Evolutionary conservation across 1,140 invertebrate genomes (phyloP).

Genomic region (Drosophila saltans): DNA sequence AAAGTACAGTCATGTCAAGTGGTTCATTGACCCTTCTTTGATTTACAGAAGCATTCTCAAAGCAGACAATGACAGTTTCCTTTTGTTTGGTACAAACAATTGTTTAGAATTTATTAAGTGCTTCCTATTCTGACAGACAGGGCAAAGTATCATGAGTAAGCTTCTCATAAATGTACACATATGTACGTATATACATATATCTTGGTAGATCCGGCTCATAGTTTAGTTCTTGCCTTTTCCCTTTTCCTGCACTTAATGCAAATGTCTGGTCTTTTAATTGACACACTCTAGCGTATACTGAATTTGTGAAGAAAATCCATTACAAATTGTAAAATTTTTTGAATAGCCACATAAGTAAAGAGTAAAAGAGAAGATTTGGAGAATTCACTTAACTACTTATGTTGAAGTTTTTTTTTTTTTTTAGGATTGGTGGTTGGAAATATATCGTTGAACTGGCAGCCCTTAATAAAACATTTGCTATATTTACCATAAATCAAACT

Average conservation of each 20-base stretch:
- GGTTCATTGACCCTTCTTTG: constrained; percentile 54
- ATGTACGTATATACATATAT: background rate
- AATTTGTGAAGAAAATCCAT: constrained; percentile 14
- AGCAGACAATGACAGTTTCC: constrained; percentile 44
- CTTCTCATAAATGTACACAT: constrained; percentile 2
- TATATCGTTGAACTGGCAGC: background rate
- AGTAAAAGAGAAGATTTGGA: background rate
- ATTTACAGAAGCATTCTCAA: background rate
- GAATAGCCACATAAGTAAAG: background rate
- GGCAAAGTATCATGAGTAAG: constrained; percentile 42
- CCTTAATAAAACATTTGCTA: constrained; percentile 4
- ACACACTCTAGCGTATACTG: constrained; percentile 27
- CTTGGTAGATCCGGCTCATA: constrained; percentile 47
- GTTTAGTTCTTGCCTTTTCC: constrained; percentile 28
- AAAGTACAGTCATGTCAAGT: constrained; percentile 21
- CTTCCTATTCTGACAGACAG: constrained; percentile 65
- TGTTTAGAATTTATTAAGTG: constrained; percentile 77
- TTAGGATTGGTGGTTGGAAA: background rate
- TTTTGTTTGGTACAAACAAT: constrained; percentile 67
- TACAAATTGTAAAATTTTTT: constrained; percentile 4
- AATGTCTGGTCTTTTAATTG: constrained; percentile 50
- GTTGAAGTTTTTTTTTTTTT: background rate
- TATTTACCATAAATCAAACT: constrained; percentile 18
- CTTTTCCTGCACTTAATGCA: constrained; percentile 52
- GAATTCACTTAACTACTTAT: background rate